Evolutionary conservation across 1,140 invertebrate genomes (phyloP).

Genomic region (Orius insidiosus): DNA sequence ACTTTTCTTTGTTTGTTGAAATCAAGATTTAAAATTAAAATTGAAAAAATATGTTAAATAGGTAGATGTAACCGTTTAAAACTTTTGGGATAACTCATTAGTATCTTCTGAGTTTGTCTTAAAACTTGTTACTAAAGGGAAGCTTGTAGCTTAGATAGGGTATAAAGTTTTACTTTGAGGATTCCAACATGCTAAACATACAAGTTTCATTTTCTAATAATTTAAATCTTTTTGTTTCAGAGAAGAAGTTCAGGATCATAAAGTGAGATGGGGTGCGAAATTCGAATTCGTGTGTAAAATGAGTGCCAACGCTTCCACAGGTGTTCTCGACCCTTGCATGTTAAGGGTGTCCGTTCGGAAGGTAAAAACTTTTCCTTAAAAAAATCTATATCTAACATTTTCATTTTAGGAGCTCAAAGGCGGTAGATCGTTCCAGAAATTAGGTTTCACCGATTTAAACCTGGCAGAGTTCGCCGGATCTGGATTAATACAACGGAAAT

Average conservation of each 20-base stretch:
- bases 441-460: conserved; percentile 93
- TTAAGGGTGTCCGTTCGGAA: conserved; percentile 86
- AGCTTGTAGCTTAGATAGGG: too few relatives aligned
- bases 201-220: not conserved
- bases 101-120: too few relatives aligned
- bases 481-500: conserved; percentile 65
- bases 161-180: too few relatives aligned
- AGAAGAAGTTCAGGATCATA: conserved; percentile 82
- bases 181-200: too few relatives aligned
- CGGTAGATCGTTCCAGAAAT: conserved; percentile 81
- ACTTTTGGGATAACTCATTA: too few relatives aligned
- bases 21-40: too few relatives aligned
- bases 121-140: too few relatives aligned
- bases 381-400: not conserved
- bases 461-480: conserved; percentile 90
- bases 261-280: conserved; percentile 75
- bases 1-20: too few relatives aligned
- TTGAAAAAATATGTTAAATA: too few relatives aligned
- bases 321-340: conserved; percentile 79
- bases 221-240: conserved; percentile 39
- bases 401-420: conserved; percentile 53
- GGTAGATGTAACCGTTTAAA: too few relatives aligned
- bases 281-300: conserved; percentile 93
- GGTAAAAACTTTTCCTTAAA: conserved; percentile 38
- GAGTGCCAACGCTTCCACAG: conserved; percentile 86